Conservation (phyloP, 1,140 invertebrate genomes). For the Pectinophora gossypiella region DNA sequence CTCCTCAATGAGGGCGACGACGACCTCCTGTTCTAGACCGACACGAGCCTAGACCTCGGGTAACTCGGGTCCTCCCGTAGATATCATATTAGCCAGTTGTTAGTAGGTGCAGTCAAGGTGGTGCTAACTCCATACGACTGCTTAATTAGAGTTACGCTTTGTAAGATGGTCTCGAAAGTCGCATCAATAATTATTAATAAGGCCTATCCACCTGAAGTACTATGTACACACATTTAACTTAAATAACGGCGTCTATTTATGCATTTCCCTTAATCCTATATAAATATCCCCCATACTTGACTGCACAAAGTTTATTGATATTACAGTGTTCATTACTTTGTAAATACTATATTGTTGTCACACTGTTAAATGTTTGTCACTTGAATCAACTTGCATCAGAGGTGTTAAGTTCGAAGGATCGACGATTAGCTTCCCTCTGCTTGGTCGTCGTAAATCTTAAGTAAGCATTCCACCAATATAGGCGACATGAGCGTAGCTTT, state of each 20-base stretch:
- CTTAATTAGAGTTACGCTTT: too few relatives aligned
- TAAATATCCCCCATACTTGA: neutral
- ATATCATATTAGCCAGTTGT: neutral
- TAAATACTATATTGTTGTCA: slow-evolving; percentile 35
- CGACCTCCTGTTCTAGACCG: slow-evolving; percentile 92
- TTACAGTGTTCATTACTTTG: slow-evolving; percentile 52
- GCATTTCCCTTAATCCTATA: neutral
- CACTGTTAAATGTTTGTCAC: neutral
- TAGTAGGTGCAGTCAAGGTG: neutral
- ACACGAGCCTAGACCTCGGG: neutral
- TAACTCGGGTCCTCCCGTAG: neutral
- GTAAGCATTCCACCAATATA: slow-evolving; percentile 28
- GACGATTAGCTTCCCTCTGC: neutral
- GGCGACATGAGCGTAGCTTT: neutral
- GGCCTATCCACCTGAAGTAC: too few relatives aligned
- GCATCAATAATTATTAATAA: too few relatives aligned
- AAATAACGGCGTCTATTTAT: neutral
- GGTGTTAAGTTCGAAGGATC: neutral
- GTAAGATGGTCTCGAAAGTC: too few relatives aligned
- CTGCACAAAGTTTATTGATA: slow-evolving; percentile 33
- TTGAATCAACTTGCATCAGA: neutral
- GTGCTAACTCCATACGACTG: neutral
- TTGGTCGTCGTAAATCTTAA: neutral
- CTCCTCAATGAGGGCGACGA: slow-evolving; percentile 95
- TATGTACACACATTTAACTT: neutral